A percentile compares a stretch with the other conserved stretches of the same genome.
Conservation (phyloP, 2,113 vertebrate genomes). For the Spermophilus dauricus region DNA sequence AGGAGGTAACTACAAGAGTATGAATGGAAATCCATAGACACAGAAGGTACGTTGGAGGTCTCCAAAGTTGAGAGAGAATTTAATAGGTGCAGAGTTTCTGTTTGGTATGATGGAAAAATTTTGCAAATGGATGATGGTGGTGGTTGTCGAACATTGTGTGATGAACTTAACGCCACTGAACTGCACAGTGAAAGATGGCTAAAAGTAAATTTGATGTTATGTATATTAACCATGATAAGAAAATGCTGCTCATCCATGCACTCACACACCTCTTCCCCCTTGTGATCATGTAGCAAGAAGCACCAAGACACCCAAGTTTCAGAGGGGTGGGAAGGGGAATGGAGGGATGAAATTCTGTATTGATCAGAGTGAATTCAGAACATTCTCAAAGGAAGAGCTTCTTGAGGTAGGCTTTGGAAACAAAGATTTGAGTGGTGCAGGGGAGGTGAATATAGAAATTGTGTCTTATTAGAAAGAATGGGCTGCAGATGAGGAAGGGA, state of each 20-base stretch:
- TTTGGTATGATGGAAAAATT: background rate
- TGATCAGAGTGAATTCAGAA: background rate
- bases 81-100: background rate
- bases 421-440: background rate
- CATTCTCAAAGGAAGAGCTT: background rate
- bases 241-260: background rate
- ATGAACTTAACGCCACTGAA: background rate
- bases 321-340: background rate
- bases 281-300: background rate
- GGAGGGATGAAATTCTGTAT: background rate
- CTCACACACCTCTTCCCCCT: accelerated
- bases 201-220: background rate
- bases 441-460: background rate
- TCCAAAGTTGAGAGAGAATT: background rate
- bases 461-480: background rate
- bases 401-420: background rate
- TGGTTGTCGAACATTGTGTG: background rate
- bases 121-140: background rate
- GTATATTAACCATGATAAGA: background rate
- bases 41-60: too few species aligned
- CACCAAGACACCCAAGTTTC: background rate
- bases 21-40: background rate
- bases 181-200: background rate
- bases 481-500: background rate
- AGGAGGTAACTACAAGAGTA: background rate